Evolutionary conservation across 2,113 vertebrate genomes (phyloP), one percentile per base, ranked within the genome.

Genomic region (Spea multiplicata): DNA sequence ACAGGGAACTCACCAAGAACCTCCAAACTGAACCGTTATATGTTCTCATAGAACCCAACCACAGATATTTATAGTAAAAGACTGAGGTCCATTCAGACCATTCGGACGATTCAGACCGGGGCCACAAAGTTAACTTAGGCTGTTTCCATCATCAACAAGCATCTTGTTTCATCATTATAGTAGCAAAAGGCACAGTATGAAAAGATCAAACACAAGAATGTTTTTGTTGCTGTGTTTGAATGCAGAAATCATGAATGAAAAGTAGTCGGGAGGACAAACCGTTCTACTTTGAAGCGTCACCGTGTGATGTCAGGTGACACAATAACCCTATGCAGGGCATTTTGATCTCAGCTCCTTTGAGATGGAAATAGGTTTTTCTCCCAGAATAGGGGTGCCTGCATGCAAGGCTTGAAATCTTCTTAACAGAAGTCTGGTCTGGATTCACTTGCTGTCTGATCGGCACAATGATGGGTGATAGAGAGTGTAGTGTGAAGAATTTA

Each of bases 231-330:
- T 55, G 46, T 47, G 73, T 14, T 48, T 73, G 64, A 53, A 71
- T 55, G 45, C 74, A 52, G 70, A 76, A 78, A 75, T 78, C n/a
- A 53, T 48, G 49, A 71, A 30, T 64, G 74, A 81, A 50, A 72
- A 80, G 49, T 75, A 66, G 70, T 71, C 72, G 72, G 47, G 62
- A 66, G 70, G 78, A 70, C 50, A 46, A 73, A 72, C 57, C 53
- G 59, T 76, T 46, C 47, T 53, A 71, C 53, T 67, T 67, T 80
- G 52, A 80, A 80, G 78, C 46, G 62, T 80, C 78, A 74, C 78
- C 73, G 78, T 80, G 66, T 80, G 78, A 80, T 67, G 52, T 61
- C 66, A 67, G 78, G 57, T 59, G 53, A 62, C 53, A 52, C 65
- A 66, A 55, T 48, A 66, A 67, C 61, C 53, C 78, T 73, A 80